Conservation (phyloP, 2,113 vertebrate genomes). For the cattle (Bos taurus) region ARS-UCD2.0 NC_037328.1:111858001-111858500, state of each 20-base stretch:
- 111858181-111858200: no score
- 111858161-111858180: accelerated
- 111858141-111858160: no score
- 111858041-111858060: not conserved
- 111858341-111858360: not conserved
- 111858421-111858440: not conserved
- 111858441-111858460: not conserved
- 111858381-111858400: not conserved
- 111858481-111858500: not conserved
- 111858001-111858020: not conserved
- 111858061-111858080: not conserved
- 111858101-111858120: no score
- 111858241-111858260: not conserved
- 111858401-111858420: not conserved
- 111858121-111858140: no score
- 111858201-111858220: not conserved
- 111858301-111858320: not conserved
- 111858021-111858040: not conserved
- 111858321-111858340: not conserved
- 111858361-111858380: not conserved
- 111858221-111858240: not conserved
- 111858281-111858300: not conserved
- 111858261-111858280: not conserved
- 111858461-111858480: not conserved
- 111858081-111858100: not conserved